Evolutionary conservation across 2,797 vertebrate genomes (phyloP).

Genomic region (Catharus ustulatus): DNA sequence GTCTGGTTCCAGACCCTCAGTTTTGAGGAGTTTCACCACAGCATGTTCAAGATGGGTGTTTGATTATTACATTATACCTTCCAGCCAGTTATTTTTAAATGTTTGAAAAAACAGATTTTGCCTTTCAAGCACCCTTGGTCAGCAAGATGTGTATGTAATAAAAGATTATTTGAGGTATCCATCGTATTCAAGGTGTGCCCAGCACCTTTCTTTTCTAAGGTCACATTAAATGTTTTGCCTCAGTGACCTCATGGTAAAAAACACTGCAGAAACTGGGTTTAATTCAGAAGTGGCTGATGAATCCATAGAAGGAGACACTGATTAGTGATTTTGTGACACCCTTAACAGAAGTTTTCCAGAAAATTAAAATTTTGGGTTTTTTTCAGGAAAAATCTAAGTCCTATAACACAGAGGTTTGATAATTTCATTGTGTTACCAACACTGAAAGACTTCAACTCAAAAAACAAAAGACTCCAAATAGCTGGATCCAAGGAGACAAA

Average conservation of each 20-base stretch:
- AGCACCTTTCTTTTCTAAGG: background rate
- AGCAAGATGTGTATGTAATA: background rate
- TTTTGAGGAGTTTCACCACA: background rate
- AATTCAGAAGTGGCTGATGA: background rate
- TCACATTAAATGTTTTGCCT: background rate
- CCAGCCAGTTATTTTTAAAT: background rate
- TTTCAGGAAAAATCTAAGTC: background rate
- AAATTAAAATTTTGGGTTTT: background rate
- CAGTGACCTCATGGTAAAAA: background rate
- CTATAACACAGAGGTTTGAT: background rate
- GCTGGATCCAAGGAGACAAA: background rate
- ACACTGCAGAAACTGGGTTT: background rate
- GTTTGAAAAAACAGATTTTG: background rate
- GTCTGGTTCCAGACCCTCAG: background rate
- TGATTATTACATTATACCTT: background rate
- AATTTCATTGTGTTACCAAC: background rate
- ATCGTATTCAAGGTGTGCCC: background rate
- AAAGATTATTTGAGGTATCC: background rate
- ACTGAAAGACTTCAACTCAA: background rate
- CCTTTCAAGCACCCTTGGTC: background rate
- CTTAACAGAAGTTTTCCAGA: background rate
- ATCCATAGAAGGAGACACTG: background rate
- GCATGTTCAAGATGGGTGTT: background rate
- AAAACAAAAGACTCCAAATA: background rate
- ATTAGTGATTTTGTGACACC: background rate